These are phyloP conservation scores for Cantharis rustica DNA, from an alignment of 2,888 invertebrate genomes.

Conservation along the genomic window DNA sequence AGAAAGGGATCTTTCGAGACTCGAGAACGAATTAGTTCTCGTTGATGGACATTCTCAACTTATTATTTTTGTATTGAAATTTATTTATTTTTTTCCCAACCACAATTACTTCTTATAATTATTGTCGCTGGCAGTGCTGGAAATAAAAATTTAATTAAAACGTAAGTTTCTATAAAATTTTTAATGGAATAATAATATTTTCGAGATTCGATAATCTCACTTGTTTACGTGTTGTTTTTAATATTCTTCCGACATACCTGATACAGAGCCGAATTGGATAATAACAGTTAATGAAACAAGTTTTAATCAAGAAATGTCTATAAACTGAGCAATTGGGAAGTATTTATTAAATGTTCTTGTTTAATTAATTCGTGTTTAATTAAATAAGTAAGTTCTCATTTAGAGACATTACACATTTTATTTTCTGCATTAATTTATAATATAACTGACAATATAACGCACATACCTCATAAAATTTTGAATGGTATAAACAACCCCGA, in stretches of 20 bases:
- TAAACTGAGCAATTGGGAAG: neutral
- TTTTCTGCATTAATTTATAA: neutral
- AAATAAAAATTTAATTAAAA: neutral
- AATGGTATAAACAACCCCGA: slow-evolving; percentile 27
- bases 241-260: neutral
- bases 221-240: neutral
- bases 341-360: neutral
- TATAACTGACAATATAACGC: slow-evolving; percentile 22
- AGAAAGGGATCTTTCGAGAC: slow-evolving; percentile 24
- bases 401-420: neutral
- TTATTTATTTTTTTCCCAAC: neutral
- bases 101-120: neutral
- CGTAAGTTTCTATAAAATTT: neutral
- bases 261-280: neutral
- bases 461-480: slow-evolving; percentile 27
- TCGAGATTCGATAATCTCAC: neutral
- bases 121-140: too few relatives aligned
- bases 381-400: neutral
- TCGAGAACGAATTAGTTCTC: slow-evolving; percentile 21
- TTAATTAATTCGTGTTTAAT: neutral
- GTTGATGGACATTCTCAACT: slow-evolving; percentile 16
- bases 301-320: neutral
- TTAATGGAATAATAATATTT: neutral
- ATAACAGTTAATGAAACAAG: neutral
- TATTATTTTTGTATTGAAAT: neutral